Conservation (phyloP, 1,140 invertebrate genomes). For the Drosophila tropicalis region DNA sequence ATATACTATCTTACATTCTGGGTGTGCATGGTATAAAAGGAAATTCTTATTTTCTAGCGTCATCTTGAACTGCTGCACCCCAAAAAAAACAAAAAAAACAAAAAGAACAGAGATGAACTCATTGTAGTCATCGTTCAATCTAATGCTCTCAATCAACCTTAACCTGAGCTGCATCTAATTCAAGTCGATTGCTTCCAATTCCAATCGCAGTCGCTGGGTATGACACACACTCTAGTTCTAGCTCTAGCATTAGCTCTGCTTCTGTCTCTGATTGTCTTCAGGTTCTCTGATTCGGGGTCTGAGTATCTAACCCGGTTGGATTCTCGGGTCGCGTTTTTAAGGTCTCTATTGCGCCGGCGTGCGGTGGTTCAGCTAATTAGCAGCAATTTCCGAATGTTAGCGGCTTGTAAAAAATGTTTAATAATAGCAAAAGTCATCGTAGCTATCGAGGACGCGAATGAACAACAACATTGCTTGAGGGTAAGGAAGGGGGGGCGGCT, state of each 20-base stretch:
- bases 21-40: no score
- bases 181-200: conserved; percentile 60
- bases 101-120: conserved; percentile 13
- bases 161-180: conserved; percentile 40
- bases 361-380: conserved; percentile 74
- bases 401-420: conserved; percentile 80
- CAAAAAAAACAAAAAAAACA: neutral
- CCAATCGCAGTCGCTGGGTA: conserved; percentile 12
- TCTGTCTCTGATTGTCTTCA: neutral
- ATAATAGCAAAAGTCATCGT: conserved; percentile 57
- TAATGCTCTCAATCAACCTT: conserved; percentile 55
- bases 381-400: conserved; percentile 78
- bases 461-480: neutral
- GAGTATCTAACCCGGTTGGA: neutral
- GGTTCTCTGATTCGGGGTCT: neutral
- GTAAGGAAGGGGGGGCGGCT: neutral
- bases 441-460: conserved; percentile 56
- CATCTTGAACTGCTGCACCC: conserved; percentile 37
- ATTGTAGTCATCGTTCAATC: conserved; percentile 54
- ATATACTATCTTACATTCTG: no score
- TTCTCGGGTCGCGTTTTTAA: conserved; percentile 58
- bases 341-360: conserved; percentile 70
- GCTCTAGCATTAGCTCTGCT: neutral
- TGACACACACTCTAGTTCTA: conserved; percentile 33
- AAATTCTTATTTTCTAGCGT: conserved; percentile 2